phyloP scores from a whole-genome alignment of 2,113 vertebrate genomes.

The Gasterosteus nipponicus region DNA sequence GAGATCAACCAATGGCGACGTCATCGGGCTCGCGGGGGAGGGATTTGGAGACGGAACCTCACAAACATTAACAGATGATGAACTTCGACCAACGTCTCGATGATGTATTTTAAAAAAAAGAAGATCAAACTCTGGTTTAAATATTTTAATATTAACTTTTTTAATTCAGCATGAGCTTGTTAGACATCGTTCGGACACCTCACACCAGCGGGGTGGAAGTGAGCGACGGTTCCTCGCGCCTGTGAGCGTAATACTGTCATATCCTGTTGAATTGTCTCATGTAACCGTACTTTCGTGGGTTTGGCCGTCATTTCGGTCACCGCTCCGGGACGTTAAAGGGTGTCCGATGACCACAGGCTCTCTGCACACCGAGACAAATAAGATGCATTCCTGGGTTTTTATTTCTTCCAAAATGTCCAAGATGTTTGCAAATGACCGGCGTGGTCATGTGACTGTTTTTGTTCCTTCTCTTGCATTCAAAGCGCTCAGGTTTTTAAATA shows the following conservation, averaged over 20 bases:
- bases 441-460: not conserved
- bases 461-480: not conserved
- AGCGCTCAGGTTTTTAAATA: not conserved
- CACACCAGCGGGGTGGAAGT: constrained; percentile 30
- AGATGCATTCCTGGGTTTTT: not conserved
- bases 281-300: not conserved
- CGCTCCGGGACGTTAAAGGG: not conserved
- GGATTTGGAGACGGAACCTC: too few relatives aligned
- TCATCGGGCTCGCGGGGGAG: too few relatives aligned
- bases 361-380: not conserved
- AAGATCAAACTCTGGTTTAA: constrained; percentile 24
- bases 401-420: not conserved
- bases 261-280: not conserved
- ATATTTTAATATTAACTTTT: too few relatives aligned
- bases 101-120: not conserved
- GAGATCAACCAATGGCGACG: not conserved
- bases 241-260: constrained; percentile 2
- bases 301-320: constrained; percentile 10
- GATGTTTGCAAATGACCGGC: not conserved
- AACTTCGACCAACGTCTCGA: too few relatives aligned
- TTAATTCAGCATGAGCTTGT: constrained; percentile 57
- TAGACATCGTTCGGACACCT: constrained; percentile 55
- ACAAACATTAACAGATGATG: too few relatives aligned
- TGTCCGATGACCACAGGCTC: constrained; percentile 5
- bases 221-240: constrained; percentile 3